phyloP scores from a whole-genome alignment of 2,113 vertebrate species.

The Engraulis encrasicolus region DNA sequence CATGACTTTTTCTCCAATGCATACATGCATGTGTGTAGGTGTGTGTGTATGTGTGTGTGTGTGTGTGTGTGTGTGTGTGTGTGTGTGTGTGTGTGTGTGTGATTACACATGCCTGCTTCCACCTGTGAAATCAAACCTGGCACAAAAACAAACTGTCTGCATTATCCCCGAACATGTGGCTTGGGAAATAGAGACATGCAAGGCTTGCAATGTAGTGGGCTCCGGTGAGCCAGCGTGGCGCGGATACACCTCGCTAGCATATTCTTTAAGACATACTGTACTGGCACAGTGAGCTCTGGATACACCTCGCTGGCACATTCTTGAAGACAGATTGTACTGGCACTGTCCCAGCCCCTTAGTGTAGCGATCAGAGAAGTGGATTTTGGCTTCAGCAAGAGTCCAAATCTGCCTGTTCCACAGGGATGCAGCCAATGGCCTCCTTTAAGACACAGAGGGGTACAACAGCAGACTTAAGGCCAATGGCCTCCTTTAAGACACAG shows the following conservation, averaged over 20 bases:
- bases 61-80: neutral
- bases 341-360: too few relatives aligned
- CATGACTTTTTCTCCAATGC: too few relatives aligned
- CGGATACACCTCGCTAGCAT: too few relatives aligned
- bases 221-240: neutral
- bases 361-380: too few relatives aligned
- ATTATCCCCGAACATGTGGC: neutral
- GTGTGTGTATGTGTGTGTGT: neutral
- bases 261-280: too few relatives aligned
- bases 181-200: neutral
- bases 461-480: slow-evolving; percentile 70
- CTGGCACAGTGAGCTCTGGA: too few relatives aligned
- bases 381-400: too few relatives aligned
- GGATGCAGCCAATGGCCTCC: slow-evolving; percentile 45
- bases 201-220: neutral
- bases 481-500: too few relatives aligned
- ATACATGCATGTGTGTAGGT: neutral
- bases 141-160: neutral
- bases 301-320: too few relatives aligned
- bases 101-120: neutral
- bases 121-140: neutral
- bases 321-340: too few relatives aligned
- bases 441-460: slow-evolving; percentile 64
- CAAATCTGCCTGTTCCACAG: too few relatives aligned
- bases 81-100: neutral